Base-by-base conservation (phyloP, 2,888 invertebrate species). In the Pyralis farinalis region DNA sequence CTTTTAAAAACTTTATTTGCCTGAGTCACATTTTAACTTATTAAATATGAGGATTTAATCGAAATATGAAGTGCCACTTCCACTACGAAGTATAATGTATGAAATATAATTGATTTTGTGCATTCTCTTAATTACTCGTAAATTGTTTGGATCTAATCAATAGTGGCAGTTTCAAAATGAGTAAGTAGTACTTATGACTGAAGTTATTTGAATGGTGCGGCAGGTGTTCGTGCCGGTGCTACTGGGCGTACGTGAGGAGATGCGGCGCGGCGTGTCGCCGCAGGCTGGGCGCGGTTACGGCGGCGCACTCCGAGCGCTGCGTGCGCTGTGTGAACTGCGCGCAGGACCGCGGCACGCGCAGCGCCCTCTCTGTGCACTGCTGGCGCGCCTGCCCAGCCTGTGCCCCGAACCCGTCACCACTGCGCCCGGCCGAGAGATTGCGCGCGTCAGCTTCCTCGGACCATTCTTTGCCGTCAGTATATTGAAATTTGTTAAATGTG, bases 381-480 rank as follows among this genome's bases (percentile, higher is more conserved):
- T 88, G 9, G 86, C 85, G 8, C 63, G 76, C 1, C 67, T 86
- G 60, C 76, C 85, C 34, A 69, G 94, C 73, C 80, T 91, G 1
- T 95, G 96, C 68, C 96, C 96, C 0, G 91, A 92, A 7, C 79
- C 93, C 1, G 91, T 94, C 53, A 95, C 95, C 1, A 92, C 93
- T 1, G 94, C 95, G 4, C 91, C 91, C 0, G 98, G 98, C 0
- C 90, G 97, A 30, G 98, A 99, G 81, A 90, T 98, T 42, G 94
- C 96, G 0, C 91, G 94, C 37, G 93, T 95, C 34, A 95, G 97
- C 42, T 97, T 93, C 69, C 91, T 99, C 5, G 98, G 98, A 9
- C 97, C 98, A 0, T 98, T 99, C 81, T 91, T 99, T 50, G 93
- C 94, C 7, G 93, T 98, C 0, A 72, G 76, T 71, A 3, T 1